These are phyloP conservation scores for Brienomyrus brachyistius DNA, from an alignment of 2,113 vertebrate genomes.

Conservation along the genomic window DNA sequence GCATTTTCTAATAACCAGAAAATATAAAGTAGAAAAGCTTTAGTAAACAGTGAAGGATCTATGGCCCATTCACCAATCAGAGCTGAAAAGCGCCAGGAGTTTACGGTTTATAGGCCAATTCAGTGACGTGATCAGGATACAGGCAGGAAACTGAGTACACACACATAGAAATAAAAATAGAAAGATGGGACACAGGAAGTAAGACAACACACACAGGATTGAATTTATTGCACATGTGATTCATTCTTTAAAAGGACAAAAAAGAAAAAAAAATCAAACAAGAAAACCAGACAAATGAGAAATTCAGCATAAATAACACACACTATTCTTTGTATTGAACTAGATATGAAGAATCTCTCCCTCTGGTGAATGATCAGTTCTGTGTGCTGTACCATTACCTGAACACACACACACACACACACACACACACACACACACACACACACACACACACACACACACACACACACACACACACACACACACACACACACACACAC, in stretches of 20 bases:
- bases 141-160: constrained; percentile 20
- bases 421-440: not conserved
- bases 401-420: not conserved
- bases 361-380: not conserved
- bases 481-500: not conserved
- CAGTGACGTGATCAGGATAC: not conserved
- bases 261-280: constrained; percentile 28
- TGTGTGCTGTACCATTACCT: constrained; percentile 3
- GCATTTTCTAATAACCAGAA: constrained; percentile 60
- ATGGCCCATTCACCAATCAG: constrained; percentile 57
- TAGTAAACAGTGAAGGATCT: constrained; percentile 73
- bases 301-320: not conserved
- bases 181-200: constrained; percentile 33
- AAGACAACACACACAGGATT: constrained; percentile 25
- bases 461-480: not conserved
- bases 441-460: not conserved
- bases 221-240: constrained; percentile 84
- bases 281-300: not conserved
- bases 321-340: not conserved
- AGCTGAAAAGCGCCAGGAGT: constrained; percentile 47
- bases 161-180: constrained; percentile 51
- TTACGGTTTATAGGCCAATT: not conserved
- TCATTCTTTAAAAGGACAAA: constrained; percentile 42
- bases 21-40: constrained; percentile 83
- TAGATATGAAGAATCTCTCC: constrained; percentile 7